Evolutionary conservation across 1,140 invertebrate species (phyloP), one percentile per base, ranked within the genome.

Genomic region (Cydia fagiglandana): DNA sequence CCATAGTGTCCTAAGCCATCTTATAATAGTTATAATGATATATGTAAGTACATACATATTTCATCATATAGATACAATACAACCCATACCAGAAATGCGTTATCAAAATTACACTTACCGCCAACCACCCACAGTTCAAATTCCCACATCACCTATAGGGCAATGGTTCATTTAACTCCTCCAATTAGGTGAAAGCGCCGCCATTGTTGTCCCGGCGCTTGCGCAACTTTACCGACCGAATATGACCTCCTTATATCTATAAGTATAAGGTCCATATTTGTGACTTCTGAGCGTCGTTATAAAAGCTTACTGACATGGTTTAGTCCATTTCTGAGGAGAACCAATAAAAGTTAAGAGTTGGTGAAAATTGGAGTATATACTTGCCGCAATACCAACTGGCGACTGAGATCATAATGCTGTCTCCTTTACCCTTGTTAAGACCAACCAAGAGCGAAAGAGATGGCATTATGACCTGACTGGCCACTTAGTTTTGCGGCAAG

Each of bases 101-200:
- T 2, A 12, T 24, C 56, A 7, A 6, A 61, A 12, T 24, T 61
- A 9, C 56, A 61, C 20, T n/a, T 24, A 24, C 20, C n/a, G 9
- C 20, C 56, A 61, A 61, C n/a, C 9, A 24, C 56, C 10, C n/a
- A 61, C 9, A 24, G 56, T 61, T 61, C 56, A 61, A 61, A 61
- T 61, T 24, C 56, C 56, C 56, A 0, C 24, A 24, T 61, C 20
- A 24, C 20, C 4, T 12, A 61, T 61, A 61, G n/a, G 30, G 30
- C 17, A 70, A 34, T 17, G 34, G 66, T 34, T 70, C 66, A 70
- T 70, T 70, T 17, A 34, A 66, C 64, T 20, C 66, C 66, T 70
- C n/a, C 66, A 70, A 70, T 70, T 70, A 41, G 74, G 74, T 20
- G 74, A 75, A 75, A 75, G 74, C 38, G 38, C 56, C 56, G 53